Evolutionary conservation across 2,797 vertebrate species (phyloP).

Genomic region (Acrossocheilus fasciatus): DNA sequence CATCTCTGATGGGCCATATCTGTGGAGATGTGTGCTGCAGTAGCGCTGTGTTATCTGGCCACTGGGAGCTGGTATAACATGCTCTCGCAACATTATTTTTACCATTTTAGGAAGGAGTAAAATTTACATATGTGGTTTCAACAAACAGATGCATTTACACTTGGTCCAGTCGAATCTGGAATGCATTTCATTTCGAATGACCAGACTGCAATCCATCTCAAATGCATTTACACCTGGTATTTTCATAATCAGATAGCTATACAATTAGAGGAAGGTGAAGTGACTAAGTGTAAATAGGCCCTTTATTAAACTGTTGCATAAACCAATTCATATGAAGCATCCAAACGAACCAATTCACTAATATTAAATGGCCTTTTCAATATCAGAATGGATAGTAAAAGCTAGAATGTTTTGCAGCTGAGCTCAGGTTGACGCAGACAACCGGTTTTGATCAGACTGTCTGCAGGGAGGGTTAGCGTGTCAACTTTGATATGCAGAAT

Average conservation of each 20-base stretch:
- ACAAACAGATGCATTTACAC: background rate
- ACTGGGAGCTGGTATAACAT: background rate
- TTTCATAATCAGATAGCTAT: background rate
- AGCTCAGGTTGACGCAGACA: background rate
- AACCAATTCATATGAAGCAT: background rate
- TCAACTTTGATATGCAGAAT: slow-evolving; percentile 59
- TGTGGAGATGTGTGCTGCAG: background rate
- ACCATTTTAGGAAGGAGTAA: background rate
- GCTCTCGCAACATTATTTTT: background rate
- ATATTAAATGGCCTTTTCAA: background rate
- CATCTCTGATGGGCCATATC: background rate
- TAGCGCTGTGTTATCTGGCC: background rate
- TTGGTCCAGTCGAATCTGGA: background rate
- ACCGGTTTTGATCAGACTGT: background rate
- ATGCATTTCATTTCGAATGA: background rate
- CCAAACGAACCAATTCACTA: background rate
- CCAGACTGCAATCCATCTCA: background rate
- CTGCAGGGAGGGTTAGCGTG: slow-evolving; percentile 4
- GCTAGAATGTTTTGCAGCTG: background rate
- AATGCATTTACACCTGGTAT: background rate
- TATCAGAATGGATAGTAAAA: background rate
- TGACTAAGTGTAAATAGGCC: background rate
- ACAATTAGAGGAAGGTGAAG: background rate
- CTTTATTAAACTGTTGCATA: background rate
- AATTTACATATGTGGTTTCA: background rate